Conservation (phyloP, 2,888 invertebrate genomes). For the Phaedon cochleariae region DNA sequence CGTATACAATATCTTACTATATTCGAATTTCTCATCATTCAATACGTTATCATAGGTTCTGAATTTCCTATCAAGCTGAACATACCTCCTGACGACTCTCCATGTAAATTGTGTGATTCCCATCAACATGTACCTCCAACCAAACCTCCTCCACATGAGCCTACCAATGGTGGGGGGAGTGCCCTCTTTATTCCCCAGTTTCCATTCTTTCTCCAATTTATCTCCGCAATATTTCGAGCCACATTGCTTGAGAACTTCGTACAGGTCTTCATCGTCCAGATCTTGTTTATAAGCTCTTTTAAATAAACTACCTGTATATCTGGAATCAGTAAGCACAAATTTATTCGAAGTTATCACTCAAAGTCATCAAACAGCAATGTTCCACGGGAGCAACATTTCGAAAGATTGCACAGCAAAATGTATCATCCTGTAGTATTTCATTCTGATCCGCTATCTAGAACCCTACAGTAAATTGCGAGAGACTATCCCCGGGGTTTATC, state of each 20-base stretch:
- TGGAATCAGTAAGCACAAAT: conserved; percentile 60
- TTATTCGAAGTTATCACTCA: too few relatives aligned
- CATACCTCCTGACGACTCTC: conserved; percentile 39
- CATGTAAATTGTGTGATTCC: conserved; percentile 35
- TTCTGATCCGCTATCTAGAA: too few relatives aligned
- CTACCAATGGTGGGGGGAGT: conserved; percentile 45
- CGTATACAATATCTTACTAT: too few relatives aligned
- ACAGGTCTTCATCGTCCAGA: conserved; percentile 69
- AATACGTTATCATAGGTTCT: too few relatives aligned
- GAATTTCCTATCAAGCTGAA: too few relatives aligned
- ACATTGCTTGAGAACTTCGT: conserved; percentile 64
- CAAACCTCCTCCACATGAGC: conserved; percentile 49
- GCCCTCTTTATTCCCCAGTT: conserved; percentile 52
- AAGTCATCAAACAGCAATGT: too few relatives aligned
- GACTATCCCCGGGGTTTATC: too few relatives aligned
- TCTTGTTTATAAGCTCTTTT: conserved; percentile 71
- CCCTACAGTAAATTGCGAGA: too few relatives aligned
- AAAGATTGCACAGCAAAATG: too few relatives aligned
- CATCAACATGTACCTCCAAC: conserved; percentile 43
- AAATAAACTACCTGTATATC: conserved; percentile 69
- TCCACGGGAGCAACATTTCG: too few relatives aligned
- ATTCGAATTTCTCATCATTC: too few relatives aligned
- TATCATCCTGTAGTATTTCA: too few relatives aligned
- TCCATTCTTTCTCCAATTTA: conserved; percentile 57
- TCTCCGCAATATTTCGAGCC: conserved; percentile 64